Evolutionary conservation across 2,888 invertebrate species (phyloP), one percentile per base, ranked within the genome.

Genomic region (Drosophila engyochracea): DNA sequence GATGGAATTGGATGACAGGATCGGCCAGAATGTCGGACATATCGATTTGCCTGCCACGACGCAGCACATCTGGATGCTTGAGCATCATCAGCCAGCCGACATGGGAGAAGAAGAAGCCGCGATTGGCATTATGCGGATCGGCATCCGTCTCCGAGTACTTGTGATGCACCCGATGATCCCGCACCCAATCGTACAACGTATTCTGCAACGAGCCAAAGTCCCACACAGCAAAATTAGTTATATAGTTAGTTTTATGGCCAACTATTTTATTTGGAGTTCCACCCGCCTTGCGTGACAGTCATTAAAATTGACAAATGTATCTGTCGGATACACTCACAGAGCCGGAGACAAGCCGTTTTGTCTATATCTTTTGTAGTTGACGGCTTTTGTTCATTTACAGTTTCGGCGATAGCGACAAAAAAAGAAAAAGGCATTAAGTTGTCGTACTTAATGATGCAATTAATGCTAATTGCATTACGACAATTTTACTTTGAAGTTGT

Each of bases 91-190:
- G 94, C 99, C 98, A 99, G 30, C 98, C 98, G 44, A 98, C 96
- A 92, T 99, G 98, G 0, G 98, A 95, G 94, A 98, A 99, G 94
- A 97, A 97, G 94, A 99, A 98, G 0, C 98, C 98, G 10, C 97
- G 94, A 66, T 95, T 95, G 5, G 96, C 95, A 92, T 97, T 96
- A 92, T 97, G 97, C 0, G 97, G 97, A 93, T 97, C 97, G 0
- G 97, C 97, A 80, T 96, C 95, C 0, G 97, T 97, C 92, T 97
- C 97, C 28, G 97, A 96, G 93, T 96, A 97, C 91, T 97, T 97
- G 92, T 97, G 97, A 91, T 97, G 97, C 0, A 96, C 96, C 70
- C 97, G 94, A 93, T 97, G 97, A 93, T 97, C 97, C 54, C 96
- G 94, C 6, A 96, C 96, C 98, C 98, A 98, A 92, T 98, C 97